Base-by-base conservation (phyloP, 2,888 invertebrate species). In the Biston betularia region DNA sequence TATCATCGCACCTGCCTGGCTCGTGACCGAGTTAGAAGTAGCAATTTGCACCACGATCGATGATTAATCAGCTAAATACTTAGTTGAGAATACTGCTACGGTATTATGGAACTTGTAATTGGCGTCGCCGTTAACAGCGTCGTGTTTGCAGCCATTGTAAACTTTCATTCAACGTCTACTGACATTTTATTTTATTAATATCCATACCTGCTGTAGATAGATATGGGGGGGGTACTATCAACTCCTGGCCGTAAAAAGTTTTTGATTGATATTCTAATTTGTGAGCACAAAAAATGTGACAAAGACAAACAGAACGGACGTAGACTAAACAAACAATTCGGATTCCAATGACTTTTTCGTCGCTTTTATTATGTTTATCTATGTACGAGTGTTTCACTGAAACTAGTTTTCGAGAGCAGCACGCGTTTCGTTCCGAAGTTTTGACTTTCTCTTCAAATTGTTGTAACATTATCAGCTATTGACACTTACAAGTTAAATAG, bases 1-100 rank as follows among this genome's bases (percentile, higher is more conserved):
- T 85, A 84, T 83, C 82, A 82, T 84, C 78, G 85, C 86, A 89
- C 87, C 88, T 88, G 87, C 80, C 76, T 72, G 77, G 14, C 71
- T 70, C 63, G 3, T 48, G 38, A 63, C 77, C 63, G 71, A 54
- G 66, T 71, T 71, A 76, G 72, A 79, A 71, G 71, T 75, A 79
- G 78, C 79, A 79, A 84, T 83, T 82, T 79, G 77, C 76, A 67
- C 69, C 68, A 73, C 74, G 73, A 57, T 62, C 57, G 54, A 64
- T 71, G 63, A 74, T 77, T 73, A 72, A 74, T 77, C 57, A 54
- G 44, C 62, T 35, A 52, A 72, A 68, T 58, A n/a, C n/a, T n/a
- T n/a, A 46, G 49, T 54, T 45, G 35, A 10, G 54, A 58, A 14
- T 49, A 50, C 35, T 55, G 59, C 35, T 53, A 55, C 55, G 45